Percentiles rank a stretch among this genome's conserved stretches.
Evolutionary conservation across 53 echinoderm and acorn worm genomes (phyloP).

Genomic region (Paracentrotus lividus): DNA sequence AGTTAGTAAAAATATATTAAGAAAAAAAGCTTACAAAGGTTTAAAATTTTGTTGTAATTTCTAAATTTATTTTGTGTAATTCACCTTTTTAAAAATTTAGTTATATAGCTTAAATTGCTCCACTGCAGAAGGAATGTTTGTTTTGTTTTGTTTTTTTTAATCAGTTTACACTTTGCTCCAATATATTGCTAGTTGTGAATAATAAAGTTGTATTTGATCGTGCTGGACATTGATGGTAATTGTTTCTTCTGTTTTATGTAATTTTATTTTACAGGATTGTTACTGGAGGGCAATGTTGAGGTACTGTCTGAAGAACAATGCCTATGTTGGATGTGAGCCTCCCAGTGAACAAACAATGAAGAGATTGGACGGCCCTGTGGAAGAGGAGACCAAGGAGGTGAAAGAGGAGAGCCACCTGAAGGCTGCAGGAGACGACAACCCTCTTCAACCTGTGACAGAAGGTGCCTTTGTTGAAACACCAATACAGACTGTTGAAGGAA

Average conservation of each 20-base stretch:
- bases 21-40: too few species aligned
- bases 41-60: too few species aligned
- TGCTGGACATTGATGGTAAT: background rate
- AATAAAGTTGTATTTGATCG: background rate
- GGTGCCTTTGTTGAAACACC: background rate
- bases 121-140: too few species aligned
- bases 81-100: too few species aligned
- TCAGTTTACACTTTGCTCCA: too few species aligned
- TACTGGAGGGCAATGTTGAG: slow-evolving; percentile 87
- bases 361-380: slow-evolving; percentile 48
- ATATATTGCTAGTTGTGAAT: too few species aligned
- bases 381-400: background rate
- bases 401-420: background rate
- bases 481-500: background rate
- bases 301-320: slow-evolving; percentile 81
- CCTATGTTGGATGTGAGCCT: slow-evolving; percentile 92
- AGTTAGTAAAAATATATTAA: too few species aligned
- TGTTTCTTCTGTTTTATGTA: background rate
- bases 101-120: too few species aligned
- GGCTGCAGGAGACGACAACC: background rate
- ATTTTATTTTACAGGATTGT: slow-evolving; percentile 64
- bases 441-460: background rate
- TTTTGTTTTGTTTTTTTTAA: too few species aligned
- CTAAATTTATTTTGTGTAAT: too few species aligned
- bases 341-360: slow-evolving; percentile 68